Base-by-base conservation (phyloP, 2,113 vertebrate species). In the Pogonocichla stellata region DNA sequence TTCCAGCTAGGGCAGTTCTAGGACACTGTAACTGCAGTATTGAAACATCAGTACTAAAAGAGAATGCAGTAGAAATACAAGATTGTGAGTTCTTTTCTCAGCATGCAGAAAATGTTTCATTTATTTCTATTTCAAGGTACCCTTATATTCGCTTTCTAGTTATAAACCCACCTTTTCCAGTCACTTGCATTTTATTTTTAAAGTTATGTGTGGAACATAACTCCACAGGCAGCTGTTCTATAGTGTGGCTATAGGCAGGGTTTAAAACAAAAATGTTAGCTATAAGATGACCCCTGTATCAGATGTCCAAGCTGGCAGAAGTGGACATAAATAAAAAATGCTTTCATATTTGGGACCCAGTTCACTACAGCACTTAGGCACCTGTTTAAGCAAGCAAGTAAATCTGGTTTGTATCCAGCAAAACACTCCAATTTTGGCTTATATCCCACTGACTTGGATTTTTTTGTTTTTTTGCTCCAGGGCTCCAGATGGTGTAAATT, bases 131-230 rank as follows among this genome's bases (percentile, higher is more conserved):
- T 96, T 95, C 48, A 70, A 95, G 75, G 36, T 71, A 43, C 24
- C 33, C 34, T 4, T 83, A 64, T 83, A 96, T 93, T 88, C 70
- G 78, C 69, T 92, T 95, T 88, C 93, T 94, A 74, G 92, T 90
- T 93, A 94, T 88, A 88, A 95, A 88, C 18, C 6, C 33, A 53
- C 0, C 3, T 90, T 96, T 96, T 93, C 85, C 93, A 94, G 64
- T 62, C 79, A 74, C 82, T 95, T 92, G 82, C 26, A 65, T 92
- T 95, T 96, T 96, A 95, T 95, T 97, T 96, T 94, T 96, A 69
- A 94, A 94, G 69, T 83, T 88, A 51, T 67, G 16, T 61, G 48
- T 53, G 86, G 90, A 97, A 95, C 51, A 34, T 95, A 92, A 96
- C 77, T 86, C 92, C 75, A 53, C 40, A 53, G 72, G 75, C 94